A percentile compares a stretch with the other conserved stretches of the same genome.
These are phyloP conservation scores for Psilopsiagon aurifrons DNA, from an alignment of 2,113 vertebrate species.

Conservation along the genomic window DNA sequence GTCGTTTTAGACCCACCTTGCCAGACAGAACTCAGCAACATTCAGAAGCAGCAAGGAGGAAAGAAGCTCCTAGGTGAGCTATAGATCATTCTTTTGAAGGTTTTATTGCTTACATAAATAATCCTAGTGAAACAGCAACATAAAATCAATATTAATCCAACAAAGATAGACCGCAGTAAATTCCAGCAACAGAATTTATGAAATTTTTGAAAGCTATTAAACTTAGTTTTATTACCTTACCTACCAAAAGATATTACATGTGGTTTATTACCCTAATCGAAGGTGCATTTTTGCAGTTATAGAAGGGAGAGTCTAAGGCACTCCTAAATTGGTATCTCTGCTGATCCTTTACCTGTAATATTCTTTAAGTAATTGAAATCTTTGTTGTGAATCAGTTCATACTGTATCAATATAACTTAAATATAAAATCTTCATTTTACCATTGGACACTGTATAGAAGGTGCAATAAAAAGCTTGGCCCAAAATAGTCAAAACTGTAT, in stretches of 20 bases:
- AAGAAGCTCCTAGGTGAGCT: constrained; percentile 92
- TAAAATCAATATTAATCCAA: constrained; percentile 80
- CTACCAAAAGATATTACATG: constrained; percentile 60
- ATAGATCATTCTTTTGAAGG: constrained; percentile 61
- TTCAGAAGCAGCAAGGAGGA: constrained; percentile 87
- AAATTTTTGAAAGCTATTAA: constrained; percentile 73
- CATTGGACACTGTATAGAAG: neutral
- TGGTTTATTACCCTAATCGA: constrained; percentile 68
- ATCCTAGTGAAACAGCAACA: constrained; percentile 70
- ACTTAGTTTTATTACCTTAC: constrained; percentile 72
- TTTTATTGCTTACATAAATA: constrained; percentile 78
- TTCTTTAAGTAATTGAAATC: constrained; percentile 17
- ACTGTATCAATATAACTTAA: neutral
- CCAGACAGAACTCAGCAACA: constrained; percentile 86
- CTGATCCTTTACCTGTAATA: constrained; percentile 33
- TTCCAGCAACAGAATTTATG: constrained; percentile 73
- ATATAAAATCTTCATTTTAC: neutral
- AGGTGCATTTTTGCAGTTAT: constrained; percentile 44
- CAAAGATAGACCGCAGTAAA: constrained; percentile 67
- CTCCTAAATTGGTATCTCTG: constrained; percentile 39
- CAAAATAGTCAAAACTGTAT: neutral
- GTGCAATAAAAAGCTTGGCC: neutral
- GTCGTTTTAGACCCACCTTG: constrained; percentile 90
- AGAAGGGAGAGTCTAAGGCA: constrained; percentile 22
- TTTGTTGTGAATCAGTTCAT: constrained; percentile 6